Base-by-base conservation (phyloP, 92 coral and sea anemone species). In the Muricea muricata region DNA sequence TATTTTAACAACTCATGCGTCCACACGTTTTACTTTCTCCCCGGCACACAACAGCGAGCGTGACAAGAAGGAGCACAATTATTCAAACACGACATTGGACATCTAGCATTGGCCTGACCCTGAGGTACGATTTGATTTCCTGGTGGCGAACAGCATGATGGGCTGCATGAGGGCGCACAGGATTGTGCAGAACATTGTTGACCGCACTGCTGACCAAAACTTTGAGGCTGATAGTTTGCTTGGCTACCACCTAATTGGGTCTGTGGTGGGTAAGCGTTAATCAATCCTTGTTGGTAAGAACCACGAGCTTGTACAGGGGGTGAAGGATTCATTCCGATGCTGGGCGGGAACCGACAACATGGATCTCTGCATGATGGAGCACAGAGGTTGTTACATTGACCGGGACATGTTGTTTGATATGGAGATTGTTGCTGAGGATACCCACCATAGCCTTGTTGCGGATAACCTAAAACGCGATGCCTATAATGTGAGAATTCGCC, bases 1-100 rank as follows among this genome's bases (percentile, higher is more conserved):
- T 37, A 37, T 37, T 37, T 37, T 37, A 37, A 37, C 42, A 37
- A 4, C 5, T 37, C 42, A 37, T 57, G n/a, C n/a, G n/a, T n/a
- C n/a, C n/a, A n/a, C n/a, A n/a, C n/a, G n/a, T n/a, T n/a, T n/a
- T n/a, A n/a, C n/a, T 78, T 78, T 24, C 46, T 78, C 35, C 83
- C 83, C 20, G 99, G 98, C 1, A 97, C 99, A 56, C 99, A 97
- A 74, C 99, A 97, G 37, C 99, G 87, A 47, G 97, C 84, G 30
- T 97, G 99, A 26, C 99, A 97, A 18, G 73, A 84, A 12, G 40
- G 33, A 11, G 91, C 92, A 66, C 99, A 97, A 24, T 58, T 47
- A n/a, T 33, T 63, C 81, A 68, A 93, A 85, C 99, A 97, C 52
- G 94, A 71, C 15, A 73, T 50, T 14, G 97, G 97, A 63, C 99